Evolutionary conservation across 2,797 vertebrate species (phyloP), one percentile per base, ranked within the genome.

Genomic region (Eleutherodactylus coqui): DNA sequence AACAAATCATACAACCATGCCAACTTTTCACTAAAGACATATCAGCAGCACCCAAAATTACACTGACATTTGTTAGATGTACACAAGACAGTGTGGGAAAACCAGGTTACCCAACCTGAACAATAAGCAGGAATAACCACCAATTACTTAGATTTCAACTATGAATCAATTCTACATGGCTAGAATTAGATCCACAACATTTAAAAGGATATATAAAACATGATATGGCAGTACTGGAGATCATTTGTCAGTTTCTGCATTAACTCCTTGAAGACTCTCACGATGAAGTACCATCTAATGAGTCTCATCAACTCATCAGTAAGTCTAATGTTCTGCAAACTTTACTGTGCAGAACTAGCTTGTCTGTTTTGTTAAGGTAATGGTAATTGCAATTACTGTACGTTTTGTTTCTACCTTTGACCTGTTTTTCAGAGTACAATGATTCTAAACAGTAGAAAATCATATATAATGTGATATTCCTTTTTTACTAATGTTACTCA

Each of bases 321-420:
- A 41, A 41, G 14, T n/a, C 21, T n/a, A 78, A 36, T 27, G 24
- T 16, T n/a, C 53, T 58, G 51, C 27, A 58, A 19, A 58, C 34
- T 13, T 55, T 29, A 17, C 34, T 11, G 9, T 55, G 38, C 69
- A 83, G 24, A 27, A 14, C 47, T 17, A 75, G 16, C 19, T 53
- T 45, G 24, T 32, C 51, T 32, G 8, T 75, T 43, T 45, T 83
- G 69, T 60, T 83, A 55, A 73, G 67, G 27, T 27, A 73, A 72
- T 82, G 13, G 13, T 43, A 29, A 75, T 55, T 73, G 24, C 36
- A 29, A 58, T 58, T 83, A 43, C 9, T n/a, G n/a, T n/a, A n/a
- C n/a, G n/a, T 9, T 38, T 38, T 45, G n/a, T 34, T 41, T 41
- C 1, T 27, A 4, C 38, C 19, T 17, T 13, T 70, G 29, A 38